These are phyloP conservation scores for Danio tinwini DNA, from an alignment of 2,797 vertebrate genomes.

Conservation along the genomic window DNA sequence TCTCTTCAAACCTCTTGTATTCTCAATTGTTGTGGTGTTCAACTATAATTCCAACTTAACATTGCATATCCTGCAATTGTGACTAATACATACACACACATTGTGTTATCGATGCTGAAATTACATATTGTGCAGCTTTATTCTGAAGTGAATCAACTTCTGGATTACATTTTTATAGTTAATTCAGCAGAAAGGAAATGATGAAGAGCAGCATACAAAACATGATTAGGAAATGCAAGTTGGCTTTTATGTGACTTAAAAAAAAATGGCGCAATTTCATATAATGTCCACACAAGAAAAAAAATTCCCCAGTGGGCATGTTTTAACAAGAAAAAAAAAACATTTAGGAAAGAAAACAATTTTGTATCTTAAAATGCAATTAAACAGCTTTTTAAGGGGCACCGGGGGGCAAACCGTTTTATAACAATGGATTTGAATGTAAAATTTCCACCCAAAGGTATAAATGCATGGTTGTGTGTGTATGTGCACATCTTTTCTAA, in stretches of 20 bases:
- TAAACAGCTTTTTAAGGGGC: slow-evolving; percentile 9
- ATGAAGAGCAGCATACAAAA: neutral
- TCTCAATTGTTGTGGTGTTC: too few relatives aligned
- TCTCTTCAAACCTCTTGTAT: too few relatives aligned
- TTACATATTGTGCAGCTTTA: too few relatives aligned
- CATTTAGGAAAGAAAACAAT: neutral
- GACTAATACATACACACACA: too few relatives aligned
- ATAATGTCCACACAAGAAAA: neutral
- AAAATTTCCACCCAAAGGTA: neutral
- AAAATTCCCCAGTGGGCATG: neutral
- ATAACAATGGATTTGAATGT: slow-evolving; percentile 4
- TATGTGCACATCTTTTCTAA: slow-evolving; percentile 12
- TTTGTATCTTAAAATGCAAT: slow-evolving; percentile 22
- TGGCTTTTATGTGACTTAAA: neutral
- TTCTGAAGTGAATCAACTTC: too few relatives aligned
- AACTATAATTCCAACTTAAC: too few relatives aligned
- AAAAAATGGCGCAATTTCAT: too few relatives aligned
- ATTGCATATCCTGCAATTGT: too few relatives aligned
- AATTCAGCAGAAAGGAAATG: neutral
- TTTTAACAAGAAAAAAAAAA: neutral
- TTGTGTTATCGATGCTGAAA: too few relatives aligned
- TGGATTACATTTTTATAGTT: neutral
- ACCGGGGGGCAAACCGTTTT: neutral
- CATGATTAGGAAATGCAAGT: neutral
- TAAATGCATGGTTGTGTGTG: neutral